Evolutionary conservation across 2,113 vertebrate species (phyloP).

Genomic region (Gobio gobio): DNA sequence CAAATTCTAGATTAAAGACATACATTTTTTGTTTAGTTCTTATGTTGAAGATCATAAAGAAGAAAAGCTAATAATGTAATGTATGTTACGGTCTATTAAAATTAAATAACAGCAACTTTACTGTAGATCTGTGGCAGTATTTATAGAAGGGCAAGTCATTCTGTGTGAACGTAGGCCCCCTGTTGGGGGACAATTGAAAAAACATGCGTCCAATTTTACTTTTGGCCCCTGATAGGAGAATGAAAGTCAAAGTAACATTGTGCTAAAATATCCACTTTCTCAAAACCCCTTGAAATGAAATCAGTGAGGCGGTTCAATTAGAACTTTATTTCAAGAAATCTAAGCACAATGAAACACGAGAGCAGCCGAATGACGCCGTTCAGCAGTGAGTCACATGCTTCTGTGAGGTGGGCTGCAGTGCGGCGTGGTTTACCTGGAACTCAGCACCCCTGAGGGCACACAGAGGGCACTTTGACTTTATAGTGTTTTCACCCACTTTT

Average conservation of each 20-base stretch:
- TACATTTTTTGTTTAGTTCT: not conserved
- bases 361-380: not conserved
- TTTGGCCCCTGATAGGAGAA: not conserved
- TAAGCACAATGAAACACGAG: not conserved
- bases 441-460: constrained; percentile 22
- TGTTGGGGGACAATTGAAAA: constrained; percentile 38
- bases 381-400: constrained; percentile 5
- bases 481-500: constrained; percentile 56
- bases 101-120: not conserved
- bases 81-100: not conserved
- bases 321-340: not conserved
- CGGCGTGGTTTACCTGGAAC: constrained; percentile 41
- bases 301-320: not conserved
- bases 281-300: not conserved
- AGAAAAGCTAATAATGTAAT: not conserved
- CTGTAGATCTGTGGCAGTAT: not conserved
- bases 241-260: not conserved
- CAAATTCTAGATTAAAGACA: not conserved
- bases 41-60: not conserved
- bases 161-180: constrained; percentile 50
- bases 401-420: not conserved
- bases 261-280: not conserved
- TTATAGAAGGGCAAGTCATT: not conserved
- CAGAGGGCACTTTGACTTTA: constrained; percentile 51
- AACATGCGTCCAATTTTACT: not conserved